Evolutionary conservation across 1,140 invertebrate genomes (phyloP).

Genomic region (Temnothorax longispinosus): DNA sequence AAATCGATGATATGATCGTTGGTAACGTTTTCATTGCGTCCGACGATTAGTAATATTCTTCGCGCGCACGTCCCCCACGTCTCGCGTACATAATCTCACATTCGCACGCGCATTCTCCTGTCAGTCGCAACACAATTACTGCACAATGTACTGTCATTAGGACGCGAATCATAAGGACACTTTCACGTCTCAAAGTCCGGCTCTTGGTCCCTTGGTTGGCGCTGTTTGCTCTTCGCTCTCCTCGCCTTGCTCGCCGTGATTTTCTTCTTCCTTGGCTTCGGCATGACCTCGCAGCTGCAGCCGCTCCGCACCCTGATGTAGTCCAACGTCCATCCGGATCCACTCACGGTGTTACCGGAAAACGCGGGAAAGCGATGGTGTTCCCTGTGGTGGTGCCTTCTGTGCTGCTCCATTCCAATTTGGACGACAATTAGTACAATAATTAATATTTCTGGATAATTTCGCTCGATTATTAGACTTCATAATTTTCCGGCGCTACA

Average conservation of each 20-base stretch:
- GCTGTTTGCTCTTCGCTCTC: slow-evolving; percentile 78
- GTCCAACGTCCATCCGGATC: slow-evolving; percentile 90
- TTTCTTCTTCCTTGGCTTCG: slow-evolving; percentile 84
- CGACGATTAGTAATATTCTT: slow-evolving; percentile 31
- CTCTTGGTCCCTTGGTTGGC: slow-evolving; percentile 60
- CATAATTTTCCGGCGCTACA: neutral
- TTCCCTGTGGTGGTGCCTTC: slow-evolving; percentile 82
- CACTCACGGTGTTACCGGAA: slow-evolving; percentile 82
- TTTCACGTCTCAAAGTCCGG: slow-evolving; percentile 64
- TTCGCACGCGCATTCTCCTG: neutral
- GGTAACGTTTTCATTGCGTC: slow-evolving; percentile 64
- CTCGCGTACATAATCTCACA: neutral
- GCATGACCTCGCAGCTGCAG: slow-evolving; percentile 91
- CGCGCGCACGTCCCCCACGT: neutral
- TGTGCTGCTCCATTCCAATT: slow-evolving; percentile 78
- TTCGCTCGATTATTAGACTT: neutral
- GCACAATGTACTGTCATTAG: slow-evolving; percentile 35
- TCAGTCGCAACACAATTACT: slow-evolving; percentile 39
- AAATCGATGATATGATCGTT: slow-evolving; percentile 58
- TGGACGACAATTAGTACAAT: neutral
- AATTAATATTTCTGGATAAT: neutral
- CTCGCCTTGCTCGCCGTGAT: slow-evolving; percentile 74
- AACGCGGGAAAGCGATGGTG: slow-evolving; percentile 86
- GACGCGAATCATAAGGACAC: slow-evolving; percentile 15
- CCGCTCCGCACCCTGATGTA: slow-evolving; percentile 93